phyloP scores from a whole-genome alignment of 2,797 vertebrate genomes.

The Amniataba percoides region DNA sequence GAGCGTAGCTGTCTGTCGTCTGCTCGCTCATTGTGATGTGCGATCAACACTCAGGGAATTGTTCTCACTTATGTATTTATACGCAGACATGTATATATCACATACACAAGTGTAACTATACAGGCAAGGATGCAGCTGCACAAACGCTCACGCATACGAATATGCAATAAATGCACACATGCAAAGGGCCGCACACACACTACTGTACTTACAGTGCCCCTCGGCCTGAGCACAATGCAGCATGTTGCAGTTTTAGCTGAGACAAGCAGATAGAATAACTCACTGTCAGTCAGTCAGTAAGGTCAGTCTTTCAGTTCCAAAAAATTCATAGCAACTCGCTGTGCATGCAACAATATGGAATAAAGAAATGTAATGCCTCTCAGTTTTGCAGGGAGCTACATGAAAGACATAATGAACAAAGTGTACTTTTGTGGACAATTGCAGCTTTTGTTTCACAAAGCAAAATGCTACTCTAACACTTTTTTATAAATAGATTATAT shows the following conservation, averaged over 20 bases:
- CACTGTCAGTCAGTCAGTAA: slow-evolving; percentile 63
- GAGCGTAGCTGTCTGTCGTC: slow-evolving; percentile 35
- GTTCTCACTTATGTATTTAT: slow-evolving; percentile 44
- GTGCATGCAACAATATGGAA: slow-evolving; percentile 22
- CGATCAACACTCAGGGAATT: slow-evolving; percentile 52
- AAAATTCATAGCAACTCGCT: slow-evolving; percentile 25
- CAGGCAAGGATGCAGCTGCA: neutral
- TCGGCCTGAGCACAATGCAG: slow-evolving; percentile 50
- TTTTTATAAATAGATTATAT: neutral
- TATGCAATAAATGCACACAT: slow-evolving; percentile 1
- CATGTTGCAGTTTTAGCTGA: slow-evolving; percentile 67
- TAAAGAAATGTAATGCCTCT: slow-evolving; percentile 12
- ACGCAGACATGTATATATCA: slow-evolving; percentile 22
- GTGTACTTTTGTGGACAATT: slow-evolving; percentile 8
- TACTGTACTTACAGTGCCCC: slow-evolving; percentile 18
- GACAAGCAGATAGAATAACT: slow-evolving; percentile 71
- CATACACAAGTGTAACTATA: slow-evolving; percentile 33
- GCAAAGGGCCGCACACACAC: slow-evolving; percentile 5
- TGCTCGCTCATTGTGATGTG: slow-evolving; percentile 57
- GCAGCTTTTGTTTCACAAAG: neutral
- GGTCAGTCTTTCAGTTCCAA: slow-evolving; percentile 42
- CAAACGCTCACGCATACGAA: neutral
- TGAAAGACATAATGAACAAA: neutral
- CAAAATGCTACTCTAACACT: neutral
- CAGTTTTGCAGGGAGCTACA: slow-evolving; percentile 10